phyloP scores from a whole-genome alignment of 2,113 vertebrate genomes.

The Phaethon lepturus region DNA sequence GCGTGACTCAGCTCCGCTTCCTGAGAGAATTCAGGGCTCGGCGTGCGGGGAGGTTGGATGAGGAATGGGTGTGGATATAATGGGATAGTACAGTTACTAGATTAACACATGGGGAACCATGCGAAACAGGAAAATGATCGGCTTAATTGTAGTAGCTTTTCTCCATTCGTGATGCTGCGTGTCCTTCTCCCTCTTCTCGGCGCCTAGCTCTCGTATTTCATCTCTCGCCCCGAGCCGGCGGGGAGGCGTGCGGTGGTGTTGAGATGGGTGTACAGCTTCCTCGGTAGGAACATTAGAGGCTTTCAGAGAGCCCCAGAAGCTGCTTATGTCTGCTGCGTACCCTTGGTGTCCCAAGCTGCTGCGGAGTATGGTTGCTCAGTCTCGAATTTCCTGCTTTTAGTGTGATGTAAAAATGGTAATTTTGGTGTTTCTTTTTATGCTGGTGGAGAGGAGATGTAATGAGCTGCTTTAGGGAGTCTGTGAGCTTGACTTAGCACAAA shows the following conservation, averaged over 20 bases:
- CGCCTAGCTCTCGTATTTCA: neutral
- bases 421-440: neutral
- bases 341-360: accelerated
- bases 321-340: accelerated
- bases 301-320: neutral
- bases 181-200: accelerated
- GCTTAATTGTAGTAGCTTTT: neutral
- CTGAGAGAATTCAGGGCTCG: neutral
- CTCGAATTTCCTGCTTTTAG: accelerated
- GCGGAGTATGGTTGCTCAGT: accelerated
- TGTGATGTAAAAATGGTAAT: accelerated
- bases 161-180: accelerated
- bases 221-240: accelerated
- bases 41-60: neutral
- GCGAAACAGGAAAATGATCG: accelerated
- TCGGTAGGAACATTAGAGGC: neutral
- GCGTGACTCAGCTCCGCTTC: slow-evolving; percentile 69
- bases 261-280: neutral
- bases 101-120: neutral
- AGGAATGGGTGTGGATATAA: slow-evolving; percentile 29
- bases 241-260: neutral
- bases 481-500: neutral
- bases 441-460: neutral
- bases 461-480: neutral
- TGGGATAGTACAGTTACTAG: neutral